Evolutionary conservation across 2,797 vertebrate genomes (phyloP), one percentile per base, ranked within the genome.

Genomic region (Lutjanus campechanus): DNA sequence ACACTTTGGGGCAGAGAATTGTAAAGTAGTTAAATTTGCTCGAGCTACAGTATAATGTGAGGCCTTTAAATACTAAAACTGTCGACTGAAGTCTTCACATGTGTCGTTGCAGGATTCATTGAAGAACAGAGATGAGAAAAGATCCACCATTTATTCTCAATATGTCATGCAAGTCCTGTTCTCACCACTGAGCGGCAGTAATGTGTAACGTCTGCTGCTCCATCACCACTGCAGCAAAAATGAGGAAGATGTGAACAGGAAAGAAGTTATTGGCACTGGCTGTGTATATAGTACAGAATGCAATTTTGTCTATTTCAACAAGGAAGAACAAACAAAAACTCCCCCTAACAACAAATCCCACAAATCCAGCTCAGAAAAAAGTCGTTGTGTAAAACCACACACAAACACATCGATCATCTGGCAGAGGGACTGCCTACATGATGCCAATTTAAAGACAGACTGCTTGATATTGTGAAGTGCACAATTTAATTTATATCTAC

Each of bases 151-250:
- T 15, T 19, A 1, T 15, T 25, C 1, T 70, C 4, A 43, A 0
- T 2, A 10, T 44, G 8, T 22, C 5, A 0, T 77, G 56, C 41
- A 69, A 41, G 15, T 15, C 0, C 7, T 4, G 3, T n/a, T 66
- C 13, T 59, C 2, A 76, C 83, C 88, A 85, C 79, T 76, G 41
- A 43, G 82, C 0, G 88, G 75, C 85, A 77, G 83, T 80, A 64
- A 46, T 19, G 62, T 51, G 69, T 19, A 69, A 40, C 36, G 0
- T 40, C 49, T n/a, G 1, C 19, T 5, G 19, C 15, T 53, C 17
- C 11, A 43, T 36, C 51, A 20, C 43, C 16, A 2, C 20, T 44
- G n/a, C 4, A 41, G 56, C 17, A 66, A 25, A 36, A 7, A 54
- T 10, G 62, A 70, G 41, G 50, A 59, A 59, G 46, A 73, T 5